A percentile compares a stretch with the other conserved stretches of the same genome.
Conservation (phyloP, 2,888 invertebrate species). For the Odontomyia ornata region DNA sequence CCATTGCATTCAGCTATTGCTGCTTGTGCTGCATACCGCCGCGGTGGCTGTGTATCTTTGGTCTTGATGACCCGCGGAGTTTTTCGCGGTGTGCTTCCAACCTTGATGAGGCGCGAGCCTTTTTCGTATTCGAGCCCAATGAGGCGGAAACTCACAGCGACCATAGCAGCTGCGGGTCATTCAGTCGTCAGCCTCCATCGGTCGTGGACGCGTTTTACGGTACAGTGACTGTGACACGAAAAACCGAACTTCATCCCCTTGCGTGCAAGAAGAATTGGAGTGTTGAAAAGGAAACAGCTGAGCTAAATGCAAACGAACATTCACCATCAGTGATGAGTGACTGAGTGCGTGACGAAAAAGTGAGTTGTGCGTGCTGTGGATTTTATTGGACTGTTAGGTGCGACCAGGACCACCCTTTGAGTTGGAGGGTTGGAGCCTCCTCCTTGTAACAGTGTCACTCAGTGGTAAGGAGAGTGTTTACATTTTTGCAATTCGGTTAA, state of each 20-base stretch:
- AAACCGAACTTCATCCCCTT: conserved; percentile 23
- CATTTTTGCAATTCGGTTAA: conserved; percentile 5
- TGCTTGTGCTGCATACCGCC: background rate
- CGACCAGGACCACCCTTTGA: background rate
- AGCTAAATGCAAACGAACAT: background rate
- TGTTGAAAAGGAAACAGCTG: conserved; percentile 22
- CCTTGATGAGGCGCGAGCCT: conserved; percentile 20
- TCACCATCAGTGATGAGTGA: background rate
- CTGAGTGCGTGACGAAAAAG: conserved; percentile 12
- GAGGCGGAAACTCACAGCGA: conserved; percentile 51
- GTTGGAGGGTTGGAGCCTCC: conserved; percentile 7
- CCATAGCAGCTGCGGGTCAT: conserved; percentile 52
- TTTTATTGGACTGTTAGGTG: background rate
- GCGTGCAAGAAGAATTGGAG: conserved; percentile 34
- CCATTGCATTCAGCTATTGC: conserved; percentile 2
- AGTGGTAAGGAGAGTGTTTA: conserved; percentile 14
- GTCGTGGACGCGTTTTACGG: conserved; percentile 55
- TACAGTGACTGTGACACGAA: conserved; percentile 26
- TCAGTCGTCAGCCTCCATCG: conserved; percentile 55
- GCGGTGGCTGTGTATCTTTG: background rate
- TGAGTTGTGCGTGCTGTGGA: conserved; percentile 20
- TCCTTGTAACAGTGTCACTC: background rate
- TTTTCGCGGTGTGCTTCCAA: conserved; percentile 30
- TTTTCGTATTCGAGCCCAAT: conserved; percentile 25
- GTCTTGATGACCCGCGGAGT: conserved; percentile 21